phyloP scores from a whole-genome alignment of 2,888 invertebrate species.

The Hyppa rectilinea region DNA sequence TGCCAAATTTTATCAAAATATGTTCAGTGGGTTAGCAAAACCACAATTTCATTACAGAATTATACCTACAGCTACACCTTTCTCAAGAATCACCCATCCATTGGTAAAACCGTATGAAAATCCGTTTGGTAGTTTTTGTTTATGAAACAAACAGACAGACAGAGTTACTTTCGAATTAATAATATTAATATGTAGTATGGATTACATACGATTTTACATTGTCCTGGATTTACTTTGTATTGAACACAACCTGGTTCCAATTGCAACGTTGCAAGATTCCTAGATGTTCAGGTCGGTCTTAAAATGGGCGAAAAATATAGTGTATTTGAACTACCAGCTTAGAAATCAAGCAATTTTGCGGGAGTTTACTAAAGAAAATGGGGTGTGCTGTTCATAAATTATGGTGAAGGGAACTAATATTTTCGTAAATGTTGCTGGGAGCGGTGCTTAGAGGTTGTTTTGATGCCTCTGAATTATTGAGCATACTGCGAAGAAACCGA shows the following conservation, averaged over 20 bases:
- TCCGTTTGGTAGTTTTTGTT: no score
- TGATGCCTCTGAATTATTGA: constrained; percentile 36
- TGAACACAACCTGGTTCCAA: constrained; percentile 34
- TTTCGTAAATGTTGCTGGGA: constrained; percentile 50
- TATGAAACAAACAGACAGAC: no score
- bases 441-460: constrained; percentile 33
- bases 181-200: no score
- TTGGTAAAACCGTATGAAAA: no score
- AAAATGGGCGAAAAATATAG: constrained; percentile 57
- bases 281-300: constrained; percentile 15
- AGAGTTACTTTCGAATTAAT: no score
- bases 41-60: no score
- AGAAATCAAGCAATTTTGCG: constrained; percentile 50
- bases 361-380: constrained; percentile 46
- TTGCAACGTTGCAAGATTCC: not conserved
- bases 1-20: no score
- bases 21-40: no score
- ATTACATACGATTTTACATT: constrained; percentile 46
- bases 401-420: constrained; percentile 36
- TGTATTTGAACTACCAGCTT: constrained; percentile 46
- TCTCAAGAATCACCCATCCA: no score
- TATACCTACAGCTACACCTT: no score
- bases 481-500: constrained; percentile 8
- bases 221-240: constrained; percentile 39
- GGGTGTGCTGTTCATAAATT: constrained; percentile 45